These are phyloP conservation scores for Chlamydotis undulata DNA, from an alignment of 2,113 vertebrate genomes.

Conservation along the genomic window DNA sequence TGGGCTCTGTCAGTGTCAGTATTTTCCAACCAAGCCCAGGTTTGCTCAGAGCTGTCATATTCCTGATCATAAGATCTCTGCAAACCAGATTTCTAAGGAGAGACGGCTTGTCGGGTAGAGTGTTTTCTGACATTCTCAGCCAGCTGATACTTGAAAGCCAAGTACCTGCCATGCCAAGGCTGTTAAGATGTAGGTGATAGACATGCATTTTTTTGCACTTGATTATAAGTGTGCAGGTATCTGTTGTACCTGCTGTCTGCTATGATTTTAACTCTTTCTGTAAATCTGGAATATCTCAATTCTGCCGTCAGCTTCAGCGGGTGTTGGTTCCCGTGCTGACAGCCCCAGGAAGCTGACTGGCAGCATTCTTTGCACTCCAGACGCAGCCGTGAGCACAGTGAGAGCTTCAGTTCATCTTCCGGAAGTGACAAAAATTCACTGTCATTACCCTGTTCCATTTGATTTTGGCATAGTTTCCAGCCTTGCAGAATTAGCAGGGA, in stretches of 20 bases:
- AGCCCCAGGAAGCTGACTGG: neutral
- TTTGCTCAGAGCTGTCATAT: slow-evolving; percentile 3
- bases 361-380: slow-evolving; percentile 14
- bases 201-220: slow-evolving; percentile 3
- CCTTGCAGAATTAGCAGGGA: neutral
- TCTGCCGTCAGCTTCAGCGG: neutral
- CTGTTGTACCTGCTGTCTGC: slow-evolving; percentile 46
- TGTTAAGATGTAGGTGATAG: neutral
- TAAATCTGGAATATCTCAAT: neutral
- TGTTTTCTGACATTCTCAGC: slow-evolving; percentile 1
- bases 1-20: rapidly evolving
- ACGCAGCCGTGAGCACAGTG: neutral
- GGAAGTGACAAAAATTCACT: slow-evolving; percentile 32
- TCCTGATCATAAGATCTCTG: neutral
- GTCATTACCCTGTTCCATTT: neutral
- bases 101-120: slow-evolving; percentile 8
- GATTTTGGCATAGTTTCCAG: slow-evolving; percentile 4
- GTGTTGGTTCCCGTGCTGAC: neutral
- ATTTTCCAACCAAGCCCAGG: neutral
- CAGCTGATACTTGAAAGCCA: slow-evolving; percentile 29
- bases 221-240: slow-evolving; percentile 15
- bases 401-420: neutral
- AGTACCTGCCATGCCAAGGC: slow-evolving; percentile 12
- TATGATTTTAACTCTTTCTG: neutral
- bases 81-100: neutral